These are phyloP conservation scores for Lepus oiostolus DNA, from an alignment of 2,797 vertebrate species.

Conservation along the genomic window DNA sequence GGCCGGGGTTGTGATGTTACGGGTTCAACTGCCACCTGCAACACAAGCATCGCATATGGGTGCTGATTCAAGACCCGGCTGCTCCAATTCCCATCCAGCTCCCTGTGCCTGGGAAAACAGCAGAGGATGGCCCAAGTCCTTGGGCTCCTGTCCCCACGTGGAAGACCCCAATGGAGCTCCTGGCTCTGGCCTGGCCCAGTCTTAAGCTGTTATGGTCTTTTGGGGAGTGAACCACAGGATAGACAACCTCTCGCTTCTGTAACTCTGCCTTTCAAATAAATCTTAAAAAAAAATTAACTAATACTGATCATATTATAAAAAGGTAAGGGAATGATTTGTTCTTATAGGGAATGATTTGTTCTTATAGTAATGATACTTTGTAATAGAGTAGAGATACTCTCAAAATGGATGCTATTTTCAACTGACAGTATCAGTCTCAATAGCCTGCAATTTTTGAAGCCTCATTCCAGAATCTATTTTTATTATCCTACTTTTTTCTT, in stretches of 20 bases:
- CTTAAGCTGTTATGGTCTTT: no score
- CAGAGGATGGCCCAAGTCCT: no score
- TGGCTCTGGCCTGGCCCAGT: no score
- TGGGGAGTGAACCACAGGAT: no score
- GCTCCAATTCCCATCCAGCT: no score
- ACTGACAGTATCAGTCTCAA: neutral
- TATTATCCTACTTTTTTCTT: neutral
- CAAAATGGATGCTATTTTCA: neutral
- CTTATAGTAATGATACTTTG: neutral
- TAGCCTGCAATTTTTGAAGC: neutral
- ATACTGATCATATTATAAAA: neutral
- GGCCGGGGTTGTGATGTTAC: no score
- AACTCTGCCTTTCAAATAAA: no score
- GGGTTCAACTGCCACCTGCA: neutral
- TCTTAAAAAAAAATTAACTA: neutral
- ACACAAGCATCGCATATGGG: neutral
- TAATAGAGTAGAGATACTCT: neutral
- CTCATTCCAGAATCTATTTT: constrained; percentile 21
- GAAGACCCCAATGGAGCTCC: no score
- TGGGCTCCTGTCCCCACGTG: no score
- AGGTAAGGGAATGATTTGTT: neutral
- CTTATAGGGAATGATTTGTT: neutral
- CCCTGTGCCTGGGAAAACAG: no score
- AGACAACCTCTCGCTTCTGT: no score
- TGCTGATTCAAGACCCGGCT: no score